phyloP scores from a whole-genome alignment of 2,888 invertebrate genomes.

The Abrostola tripartita region DNA sequence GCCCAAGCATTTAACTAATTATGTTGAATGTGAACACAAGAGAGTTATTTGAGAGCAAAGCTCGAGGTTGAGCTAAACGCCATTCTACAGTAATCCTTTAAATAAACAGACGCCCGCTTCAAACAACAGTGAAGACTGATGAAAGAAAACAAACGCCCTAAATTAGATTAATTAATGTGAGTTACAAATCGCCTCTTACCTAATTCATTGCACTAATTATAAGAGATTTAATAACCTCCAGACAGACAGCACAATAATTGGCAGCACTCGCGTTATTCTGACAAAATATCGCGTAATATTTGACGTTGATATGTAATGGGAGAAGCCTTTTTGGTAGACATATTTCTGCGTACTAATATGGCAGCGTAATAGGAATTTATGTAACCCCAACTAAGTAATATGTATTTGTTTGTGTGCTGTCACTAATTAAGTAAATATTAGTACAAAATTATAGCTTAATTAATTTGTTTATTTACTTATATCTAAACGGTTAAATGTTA shows the following conservation, averaged over 20 bases:
- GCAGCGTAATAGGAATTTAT: neutral
- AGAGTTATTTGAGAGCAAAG: slow-evolving; percentile 33
- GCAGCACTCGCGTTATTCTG: slow-evolving; percentile 23
- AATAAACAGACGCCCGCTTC: slow-evolving; percentile 38
- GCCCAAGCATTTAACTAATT: slow-evolving; percentile 32
- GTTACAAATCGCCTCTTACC: slow-evolving; percentile 28
- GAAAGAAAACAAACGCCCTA: slow-evolving; percentile 45
- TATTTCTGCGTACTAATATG: slow-evolving; percentile 17
- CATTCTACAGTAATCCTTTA: slow-evolving; percentile 40
- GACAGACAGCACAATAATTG: slow-evolving; percentile 35
- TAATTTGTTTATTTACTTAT: too few relatives aligned
- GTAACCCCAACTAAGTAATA: neutral
- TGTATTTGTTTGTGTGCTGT: neutral
- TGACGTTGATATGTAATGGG: slow-evolving; percentile 12
- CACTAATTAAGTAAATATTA: too few relatives aligned
- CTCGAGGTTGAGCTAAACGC: slow-evolving; percentile 23
- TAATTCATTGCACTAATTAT: slow-evolving; percentile 39
- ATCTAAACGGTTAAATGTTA: too few relatives aligned
- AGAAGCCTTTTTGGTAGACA: slow-evolving; percentile 18
- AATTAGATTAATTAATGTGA: slow-evolving; percentile 43
- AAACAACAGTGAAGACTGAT: slow-evolving; percentile 30
- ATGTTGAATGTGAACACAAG: slow-evolving; percentile 36
- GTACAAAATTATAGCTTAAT: too few relatives aligned
- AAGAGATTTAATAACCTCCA: slow-evolving; percentile 34
- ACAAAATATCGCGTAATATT: slow-evolving; percentile 18